phyloP scores from a whole-genome alignment of 2,797 vertebrate genomes.

The Salarias fasciatus region DNA sequence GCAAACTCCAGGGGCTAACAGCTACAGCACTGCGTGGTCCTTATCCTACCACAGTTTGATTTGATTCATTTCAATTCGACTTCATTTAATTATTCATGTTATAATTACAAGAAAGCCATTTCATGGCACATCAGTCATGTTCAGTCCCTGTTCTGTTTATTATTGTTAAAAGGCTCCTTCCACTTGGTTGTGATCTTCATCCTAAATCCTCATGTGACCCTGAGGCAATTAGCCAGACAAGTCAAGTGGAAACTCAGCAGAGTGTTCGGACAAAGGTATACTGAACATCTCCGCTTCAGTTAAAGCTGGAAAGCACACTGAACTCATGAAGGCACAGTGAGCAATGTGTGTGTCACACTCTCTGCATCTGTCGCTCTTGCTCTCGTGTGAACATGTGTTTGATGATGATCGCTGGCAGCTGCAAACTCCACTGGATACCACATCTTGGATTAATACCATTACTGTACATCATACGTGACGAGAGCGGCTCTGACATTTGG shows the following conservation, averaged over 20 bases:
- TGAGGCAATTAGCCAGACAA: conserved; percentile 38
- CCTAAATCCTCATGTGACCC: conserved; percentile 50
- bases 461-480: conserved; percentile 17
- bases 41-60: no score
- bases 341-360: conserved; percentile 11
- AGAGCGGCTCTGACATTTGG: neutral
- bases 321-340: conserved; percentile 13
- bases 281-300: conserved; percentile 21
- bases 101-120: no score
- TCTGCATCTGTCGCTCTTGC: conserved; percentile 20
- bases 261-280: conserved; percentile 17
- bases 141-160: no score
- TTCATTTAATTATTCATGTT: no score
- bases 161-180: neutral
- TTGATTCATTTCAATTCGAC: no score
- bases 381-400: conserved; percentile 3
- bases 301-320: conserved; percentile 6
- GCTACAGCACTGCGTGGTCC: no score
- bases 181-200: conserved; percentile 8
- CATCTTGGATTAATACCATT: conserved; percentile 21
- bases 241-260: conserved; percentile 49
- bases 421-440: conserved; percentile 6
- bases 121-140: no score
- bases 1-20: no score
- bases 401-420: conserved; percentile 37